Evolutionary conservation across 2,113 vertebrate species (phyloP).

Genomic region (Apteryx owenii): DNA sequence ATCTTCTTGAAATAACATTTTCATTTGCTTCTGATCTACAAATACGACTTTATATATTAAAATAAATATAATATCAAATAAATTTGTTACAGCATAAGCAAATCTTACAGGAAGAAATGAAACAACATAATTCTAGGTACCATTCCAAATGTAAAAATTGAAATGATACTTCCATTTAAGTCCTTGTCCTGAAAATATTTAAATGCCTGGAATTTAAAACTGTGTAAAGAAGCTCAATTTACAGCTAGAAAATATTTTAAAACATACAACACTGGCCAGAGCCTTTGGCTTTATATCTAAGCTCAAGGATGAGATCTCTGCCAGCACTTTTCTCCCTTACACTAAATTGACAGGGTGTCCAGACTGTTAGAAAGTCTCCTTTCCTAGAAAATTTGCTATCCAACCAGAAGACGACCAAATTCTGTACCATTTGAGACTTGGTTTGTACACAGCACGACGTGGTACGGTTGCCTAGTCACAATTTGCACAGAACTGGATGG

Average conservation of each 20-base stretch:
- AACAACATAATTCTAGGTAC: neutral
- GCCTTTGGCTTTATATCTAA: neutral
- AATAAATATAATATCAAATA: neutral
- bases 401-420: neutral
- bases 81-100: neutral
- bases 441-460: neutral
- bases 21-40: neutral
- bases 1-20: neutral
- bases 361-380: neutral
- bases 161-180: neutral
- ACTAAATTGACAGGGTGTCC: accelerated
- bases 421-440: accelerated
- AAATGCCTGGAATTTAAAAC: neutral
- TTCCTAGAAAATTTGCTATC: neutral
- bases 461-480: neutral
- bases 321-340: accelerated
- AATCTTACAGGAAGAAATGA: neutral
- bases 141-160: neutral
- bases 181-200: neutral
- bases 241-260: neutral
- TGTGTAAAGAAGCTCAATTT: neutral
- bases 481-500: neutral
- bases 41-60: neutral
- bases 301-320: neutral
- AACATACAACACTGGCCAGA: neutral